A percentile compares a stretch with the other conserved stretches of the same genome.
These are phyloP conservation scores for Chirona hameri DNA, from an alignment of 2,888 invertebrate genomes.

Conservation along the genomic window DNA sequence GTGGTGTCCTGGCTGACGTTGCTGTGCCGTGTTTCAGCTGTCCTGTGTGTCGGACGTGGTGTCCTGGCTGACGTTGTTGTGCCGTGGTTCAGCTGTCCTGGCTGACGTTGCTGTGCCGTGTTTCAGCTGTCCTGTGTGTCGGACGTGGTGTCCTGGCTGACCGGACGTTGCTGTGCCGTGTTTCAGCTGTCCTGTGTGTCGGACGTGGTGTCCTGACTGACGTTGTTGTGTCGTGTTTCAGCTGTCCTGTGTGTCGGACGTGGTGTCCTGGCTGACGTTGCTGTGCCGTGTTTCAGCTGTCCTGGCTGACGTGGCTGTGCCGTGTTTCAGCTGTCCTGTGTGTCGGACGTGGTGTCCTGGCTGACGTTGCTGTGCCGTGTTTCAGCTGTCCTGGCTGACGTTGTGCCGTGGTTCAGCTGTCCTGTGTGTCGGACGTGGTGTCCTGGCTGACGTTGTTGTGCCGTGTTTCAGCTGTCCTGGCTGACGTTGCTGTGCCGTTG, in stretches of 20 bases:
- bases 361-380: constrained; percentile 55
- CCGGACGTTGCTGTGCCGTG: constrained; percentile 52
- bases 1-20: too few relatives aligned
- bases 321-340: constrained; percentile 42
- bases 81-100: neutral
- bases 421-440: too few relatives aligned
- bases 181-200: constrained; percentile 49
- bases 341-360: constrained; percentile 63
- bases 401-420: constrained; percentile 37
- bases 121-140: too few relatives aligned
- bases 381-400: constrained; percentile 53
- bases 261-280: too few relatives aligned
- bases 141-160: too few relatives aligned
- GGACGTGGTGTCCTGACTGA: constrained; percentile 63
- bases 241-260: neutral
- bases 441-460: too few relatives aligned
- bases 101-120: too few relatives aligned
- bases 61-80: too few relatives aligned
- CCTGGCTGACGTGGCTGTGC: constrained; percentile 48
- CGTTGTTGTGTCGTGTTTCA: constrained; percentile 48
- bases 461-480: constrained; percentile 48
- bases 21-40: too few relatives aligned
- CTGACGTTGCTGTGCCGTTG: constrained; percentile 60
- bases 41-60: too few relatives aligned
- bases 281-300: neutral